Evolutionary conservation across 2,113 vertebrate genomes (phyloP), one percentile per base, ranked within the genome.

Genomic region (Tringa solitaria): DNA sequence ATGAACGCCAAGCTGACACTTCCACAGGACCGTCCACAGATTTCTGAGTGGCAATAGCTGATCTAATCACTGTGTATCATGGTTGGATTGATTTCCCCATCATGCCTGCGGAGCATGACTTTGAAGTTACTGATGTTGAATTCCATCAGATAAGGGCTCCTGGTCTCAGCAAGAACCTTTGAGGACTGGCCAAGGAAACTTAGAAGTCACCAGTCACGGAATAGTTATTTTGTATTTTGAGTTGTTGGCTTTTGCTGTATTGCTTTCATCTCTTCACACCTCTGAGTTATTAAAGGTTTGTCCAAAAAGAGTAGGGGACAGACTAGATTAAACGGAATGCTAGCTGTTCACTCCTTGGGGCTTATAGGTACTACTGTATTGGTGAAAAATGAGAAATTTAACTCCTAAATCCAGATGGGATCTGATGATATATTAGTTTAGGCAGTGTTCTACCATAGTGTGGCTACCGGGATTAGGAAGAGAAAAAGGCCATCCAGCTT

Each of bases 91-190:
- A 86, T 70, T 93, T 94, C 85, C 46, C 26, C 37, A 54, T 90
- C 72, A 37, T 2, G 23, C 87, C 86, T 70, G 59, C 22, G 3
- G 76, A 95, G 64, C 16, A 30, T 50, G 89, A 63, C 95, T 97
- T 96, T 95, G 91, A 95, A 96, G 80, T 95, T 92, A 35, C 73
- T 95, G 79, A 81, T 78, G 80, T 70, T 95, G 86, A 91, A 95
- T 95, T 95, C 86, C 80, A 97, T 95, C 93, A 87, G 96, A 95
- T 92, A 95, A 96, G 91, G 46, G 26, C 64, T 86, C 46, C 84
- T 89, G 89, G 73, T 92, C 76, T 95, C 93, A 89, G 80, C 27
- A 68, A 95, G 76, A 95, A 48, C 60, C 86, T 97, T 97, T 97
- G 94, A 96, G 86, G 76, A 33, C 51, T 72, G 37, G 89, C 96